These are phyloP conservation scores for Trialeurodes vaporariorum DNA, from an alignment of 1,140 invertebrate species.

Conservation along the genomic window DNA sequence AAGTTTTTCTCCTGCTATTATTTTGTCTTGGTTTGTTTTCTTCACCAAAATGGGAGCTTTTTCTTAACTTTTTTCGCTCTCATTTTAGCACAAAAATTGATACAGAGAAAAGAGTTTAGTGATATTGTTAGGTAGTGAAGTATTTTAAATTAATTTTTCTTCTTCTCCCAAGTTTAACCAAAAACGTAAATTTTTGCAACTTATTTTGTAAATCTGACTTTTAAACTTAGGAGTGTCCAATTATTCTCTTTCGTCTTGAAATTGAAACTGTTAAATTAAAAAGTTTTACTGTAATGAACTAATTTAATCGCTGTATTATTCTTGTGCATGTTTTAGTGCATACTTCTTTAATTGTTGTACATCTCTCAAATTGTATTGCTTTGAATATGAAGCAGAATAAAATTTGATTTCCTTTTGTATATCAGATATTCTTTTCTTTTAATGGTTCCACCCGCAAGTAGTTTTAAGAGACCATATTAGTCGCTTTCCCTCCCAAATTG, in stretches of 20 bases:
- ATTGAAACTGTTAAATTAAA: neutral
- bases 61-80: neutral
- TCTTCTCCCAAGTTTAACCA: neutral
- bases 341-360: neutral
- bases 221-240: neutral
- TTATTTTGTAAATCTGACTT: neutral
- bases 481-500: neutral
- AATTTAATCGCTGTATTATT: neutral
- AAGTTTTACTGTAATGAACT: neutral
- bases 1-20: neutral
- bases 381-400: neutral
- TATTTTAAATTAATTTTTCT: neutral
- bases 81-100: neutral
- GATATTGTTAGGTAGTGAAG: neutral
- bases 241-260: neutral
- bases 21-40: no score
- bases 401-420: conserved; percentile 1
- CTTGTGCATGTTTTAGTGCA: neutral
- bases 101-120: neutral
- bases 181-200: neutral
- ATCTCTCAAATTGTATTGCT: neutral
- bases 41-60: no score
- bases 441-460: no score
- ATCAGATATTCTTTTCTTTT: no score
- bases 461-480: neutral